These are phyloP conservation scores for Anguilla rostrata DNA, from an alignment of 2,113 vertebrate genomes.

Conservation along the genomic window DNA sequence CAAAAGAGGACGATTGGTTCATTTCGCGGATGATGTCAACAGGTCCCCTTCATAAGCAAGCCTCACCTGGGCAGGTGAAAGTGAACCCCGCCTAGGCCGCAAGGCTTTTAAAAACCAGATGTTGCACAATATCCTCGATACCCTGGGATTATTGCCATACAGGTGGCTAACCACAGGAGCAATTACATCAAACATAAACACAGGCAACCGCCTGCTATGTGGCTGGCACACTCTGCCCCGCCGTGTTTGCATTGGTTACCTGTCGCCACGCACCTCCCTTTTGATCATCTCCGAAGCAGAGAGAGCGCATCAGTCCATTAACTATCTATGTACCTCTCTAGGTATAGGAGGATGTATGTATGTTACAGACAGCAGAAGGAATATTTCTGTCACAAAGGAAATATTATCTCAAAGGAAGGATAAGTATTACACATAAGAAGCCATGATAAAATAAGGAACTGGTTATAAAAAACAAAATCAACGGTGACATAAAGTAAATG, in stretches of 20 bases:
- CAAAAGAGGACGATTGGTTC: not conserved
- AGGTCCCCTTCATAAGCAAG: not conserved
- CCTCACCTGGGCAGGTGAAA: not conserved
- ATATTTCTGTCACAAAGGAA: not conserved
- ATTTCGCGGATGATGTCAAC: not conserved
- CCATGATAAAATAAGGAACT: not conserved
- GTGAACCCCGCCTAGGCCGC: not conserved
- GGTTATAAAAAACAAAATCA: not conserved
- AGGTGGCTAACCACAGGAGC: not conserved
- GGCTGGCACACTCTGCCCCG: not conserved
- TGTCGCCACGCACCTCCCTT: not conserved
- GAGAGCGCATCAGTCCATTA: not conserved
- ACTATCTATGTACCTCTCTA: not conserved
- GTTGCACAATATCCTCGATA: not conserved
- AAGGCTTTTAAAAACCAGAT: not conserved
- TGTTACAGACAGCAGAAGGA: not conserved
- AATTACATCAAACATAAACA: conserved; percentile 9
- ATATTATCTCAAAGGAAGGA: not conserved
- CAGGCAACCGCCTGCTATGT: not conserved
- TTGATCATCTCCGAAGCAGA: not conserved
- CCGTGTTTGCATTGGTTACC: conserved; percentile 11
- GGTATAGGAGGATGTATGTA: not conserved
- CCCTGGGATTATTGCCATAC: not conserved
- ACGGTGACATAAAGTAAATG: not conserved
- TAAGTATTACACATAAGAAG: not conserved